Percentiles rank a stretch among this genome's conserved stretches.
phyloP scores from a whole-genome alignment of 2,113 vertebrate genomes.

The Narcine bancroftii region DNA sequence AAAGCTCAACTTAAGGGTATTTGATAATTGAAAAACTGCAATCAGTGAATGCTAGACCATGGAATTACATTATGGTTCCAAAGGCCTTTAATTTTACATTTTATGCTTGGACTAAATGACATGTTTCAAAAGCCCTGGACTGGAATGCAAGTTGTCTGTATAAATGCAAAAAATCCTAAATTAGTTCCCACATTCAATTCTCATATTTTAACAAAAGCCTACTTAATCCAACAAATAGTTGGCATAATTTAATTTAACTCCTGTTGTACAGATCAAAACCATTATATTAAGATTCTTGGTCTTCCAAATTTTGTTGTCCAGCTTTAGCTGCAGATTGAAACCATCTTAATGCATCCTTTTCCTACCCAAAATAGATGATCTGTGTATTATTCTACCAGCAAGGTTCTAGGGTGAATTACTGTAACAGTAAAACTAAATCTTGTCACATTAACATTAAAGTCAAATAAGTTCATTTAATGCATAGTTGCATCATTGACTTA shows the following conservation, averaged over 20 bases:
- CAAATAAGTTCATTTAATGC: background rate
- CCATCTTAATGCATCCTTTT: background rate
- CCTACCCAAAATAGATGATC: background rate
- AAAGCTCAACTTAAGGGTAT: background rate
- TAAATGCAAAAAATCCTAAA: background rate
- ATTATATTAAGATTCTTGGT: background rate
- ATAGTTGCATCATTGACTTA: background rate
- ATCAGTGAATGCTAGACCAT: background rate
- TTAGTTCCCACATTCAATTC: background rate
- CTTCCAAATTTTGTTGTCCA: background rate
- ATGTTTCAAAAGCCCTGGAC: background rate
- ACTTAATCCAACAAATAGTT: background rate
- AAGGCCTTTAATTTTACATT: conserved; percentile 28
- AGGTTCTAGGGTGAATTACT: background rate
- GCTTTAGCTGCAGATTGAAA: background rate
- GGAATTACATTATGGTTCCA: no score
- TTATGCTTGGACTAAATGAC: background rate
- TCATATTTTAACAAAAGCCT: background rate
- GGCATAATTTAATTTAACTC: background rate
- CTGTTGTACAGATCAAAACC: background rate
- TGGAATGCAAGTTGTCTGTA: background rate
- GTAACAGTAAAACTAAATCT: background rate
- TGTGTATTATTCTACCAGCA: background rate
- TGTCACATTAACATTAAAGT: background rate
- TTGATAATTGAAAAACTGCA: conserved; percentile 16